Evolutionary conservation across 2,888 invertebrate species (phyloP).

Genomic region (Tetranychus truncatus): DNA sequence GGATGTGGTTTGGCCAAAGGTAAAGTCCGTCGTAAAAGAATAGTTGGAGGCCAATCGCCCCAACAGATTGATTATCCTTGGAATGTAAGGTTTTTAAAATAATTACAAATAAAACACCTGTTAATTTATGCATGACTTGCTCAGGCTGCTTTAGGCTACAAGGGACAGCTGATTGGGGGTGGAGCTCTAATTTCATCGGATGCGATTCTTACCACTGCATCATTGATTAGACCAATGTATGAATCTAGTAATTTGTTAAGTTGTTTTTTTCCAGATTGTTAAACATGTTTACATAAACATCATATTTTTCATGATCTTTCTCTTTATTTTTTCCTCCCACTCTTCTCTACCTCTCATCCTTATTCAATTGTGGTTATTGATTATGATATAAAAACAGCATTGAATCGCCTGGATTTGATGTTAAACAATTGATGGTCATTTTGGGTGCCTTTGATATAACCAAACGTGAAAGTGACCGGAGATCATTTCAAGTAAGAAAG

Average conservation of each 20-base stretch:
- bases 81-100: slow-evolving; percentile 5
- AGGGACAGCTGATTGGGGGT: slow-evolving; percentile 14
- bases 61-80: slow-evolving; percentile 15
- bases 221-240: slow-evolving; percentile 3
- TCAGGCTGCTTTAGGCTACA: slow-evolving; percentile 11
- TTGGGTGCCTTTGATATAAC: slow-evolving; percentile 14
- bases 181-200: slow-evolving; percentile 9
- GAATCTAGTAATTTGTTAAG: not conserved
- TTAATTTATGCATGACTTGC: not conserved
- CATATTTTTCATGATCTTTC: not conserved
- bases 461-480: not conserved
- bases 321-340: not conserved
- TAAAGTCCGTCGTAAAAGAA: not conserved
- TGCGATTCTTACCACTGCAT: slow-evolving; percentile 13
- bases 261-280: not conserved
- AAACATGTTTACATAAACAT: not conserved
- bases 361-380: not conserved
- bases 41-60: slow-evolving; percentile 13
- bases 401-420: not conserved
- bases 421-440: not conserved
- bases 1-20: not conserved
- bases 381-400: not conserved
- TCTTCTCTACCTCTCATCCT: not conserved
- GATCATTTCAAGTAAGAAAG: slow-evolving; percentile 1
- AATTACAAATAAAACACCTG: not conserved